Evolutionary conservation across 1,140 invertebrate species (phyloP), one percentile per base, ranked within the genome.

Genomic region (Drosophila pachea): DNA sequence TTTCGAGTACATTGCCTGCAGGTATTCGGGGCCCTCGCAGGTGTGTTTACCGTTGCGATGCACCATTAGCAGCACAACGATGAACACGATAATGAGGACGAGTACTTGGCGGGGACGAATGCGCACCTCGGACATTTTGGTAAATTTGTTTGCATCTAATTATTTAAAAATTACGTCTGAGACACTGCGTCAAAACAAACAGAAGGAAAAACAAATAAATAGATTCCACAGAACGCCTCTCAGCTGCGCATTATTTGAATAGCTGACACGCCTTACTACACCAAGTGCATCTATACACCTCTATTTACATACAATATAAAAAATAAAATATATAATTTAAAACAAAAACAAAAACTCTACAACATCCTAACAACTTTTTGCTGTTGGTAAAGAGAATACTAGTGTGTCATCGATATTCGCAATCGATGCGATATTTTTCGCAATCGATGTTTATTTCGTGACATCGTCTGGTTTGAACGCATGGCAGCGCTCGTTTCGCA

Each of bases 1-100:
- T 74, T 82, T 73, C 38, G 90, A 78, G 70, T 91, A 91, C 60
- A 91, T 69, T 0, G 69, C 68, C 67, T 84, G 78, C n/a, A 88
- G 58, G 43, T 73, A 84, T 8, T 77, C 71, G 8, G 88, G 86
- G 0, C 79, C 87, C 31, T 87, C 71, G 49, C 83, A 89, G 52
- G 69, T 81, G 50, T 67, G 74, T 55, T 89, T 84, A 0, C 79
- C 88, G 54, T 88, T 86, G 2, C 81, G 73, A 56, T 89, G 86
- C 0, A 88, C 78, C 62, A 89, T 73, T 49, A 88, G 60, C 8
- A 88, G 65, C 3, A 89, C 33, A 22, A 86, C 60, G 9, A 89
- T 74, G 54, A 89, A 87, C 9, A 89, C 72, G 5, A 89, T 84
- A 43, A 89, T 81, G 5, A 89, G 66, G 16, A 88, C 43, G 7